A percentile compares a stretch with the other conserved stretches of the same genome.
Conservation (phyloP, 30 jellyfish, hydroid and myxozoan species). For the Morbakka virulenta region DNA sequence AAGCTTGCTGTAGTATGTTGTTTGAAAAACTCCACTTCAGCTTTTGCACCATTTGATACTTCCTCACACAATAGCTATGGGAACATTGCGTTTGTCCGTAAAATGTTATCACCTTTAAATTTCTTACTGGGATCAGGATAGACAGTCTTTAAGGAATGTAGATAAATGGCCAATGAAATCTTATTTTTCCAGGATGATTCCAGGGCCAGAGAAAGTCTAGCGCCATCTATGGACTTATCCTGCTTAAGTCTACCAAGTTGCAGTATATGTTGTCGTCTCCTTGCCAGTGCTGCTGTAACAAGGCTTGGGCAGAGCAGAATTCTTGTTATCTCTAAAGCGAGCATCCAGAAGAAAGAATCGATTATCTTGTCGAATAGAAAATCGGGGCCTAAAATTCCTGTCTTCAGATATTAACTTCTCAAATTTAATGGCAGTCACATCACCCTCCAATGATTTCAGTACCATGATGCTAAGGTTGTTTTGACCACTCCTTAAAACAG, state of each 20-base stretch:
- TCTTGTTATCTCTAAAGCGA: too few species aligned
- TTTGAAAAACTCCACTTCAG: too few species aligned
- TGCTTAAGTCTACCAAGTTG: background rate
- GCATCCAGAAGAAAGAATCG: background rate
- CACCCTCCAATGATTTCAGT: background rate
- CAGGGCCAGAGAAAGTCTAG: conserved; percentile 1
- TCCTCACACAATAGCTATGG: too few species aligned
- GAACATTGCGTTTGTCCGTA: too few species aligned
- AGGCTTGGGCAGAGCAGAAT: background rate
- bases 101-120: too few species aligned
- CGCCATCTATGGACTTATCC: background rate
- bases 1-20: too few species aligned
- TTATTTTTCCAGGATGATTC: conserved; percentile 3
- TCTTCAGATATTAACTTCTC: conserved; percentile 3
- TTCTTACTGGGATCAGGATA: too few species aligned
- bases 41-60: too few species aligned
- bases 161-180: too few species aligned
- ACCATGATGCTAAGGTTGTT: conserved; percentile 9
- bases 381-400: background rate
- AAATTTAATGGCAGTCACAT: background rate
- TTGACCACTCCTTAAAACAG: background rate
- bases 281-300: conserved; percentile 18
- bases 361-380: background rate
- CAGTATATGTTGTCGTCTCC: background rate
- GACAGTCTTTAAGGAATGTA: too few species aligned